Evolutionary conservation across 2,113 vertebrate species (phyloP), one percentile per base, ranked within the genome.

Genomic region (Phylloscopus whistleri): DNA sequence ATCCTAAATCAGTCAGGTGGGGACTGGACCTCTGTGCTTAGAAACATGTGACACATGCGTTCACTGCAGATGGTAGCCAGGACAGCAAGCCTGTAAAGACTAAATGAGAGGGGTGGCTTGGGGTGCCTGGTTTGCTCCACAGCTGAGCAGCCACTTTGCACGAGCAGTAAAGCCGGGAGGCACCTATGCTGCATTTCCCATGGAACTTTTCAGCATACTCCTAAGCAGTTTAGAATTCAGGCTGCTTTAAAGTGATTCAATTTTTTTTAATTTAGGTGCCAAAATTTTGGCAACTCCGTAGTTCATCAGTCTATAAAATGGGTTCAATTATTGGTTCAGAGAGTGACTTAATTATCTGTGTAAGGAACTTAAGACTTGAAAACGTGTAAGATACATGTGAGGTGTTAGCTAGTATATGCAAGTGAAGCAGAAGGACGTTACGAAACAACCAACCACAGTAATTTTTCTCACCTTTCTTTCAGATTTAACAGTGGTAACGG

Each of bases 401-500:
- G 37, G 10, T 79, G 24, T 20, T 77, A 59, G 66, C 27, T 78
- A 39, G 5, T 26, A 22, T 16, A 70, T 28, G 10, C 43, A 69
- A 31, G 17, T 59, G 31, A 70, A 8, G 27, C 17, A 56, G 43
- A 70, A 77, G 51, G 48, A 84, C 35, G 18, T 24, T 67, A 37
- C 0, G 1, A 94, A 87, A 35, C 37, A 80, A 53, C 11, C 0
- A 2, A 48, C 53, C 43, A 21, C 13, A 67, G 19, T 67, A 56
- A 76, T 84, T 91, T 92, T 77, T 28, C 97, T 94, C 58, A 98
- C 98, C 97, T 97, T 98, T 74, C 44, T 63, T 91, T 95, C 95
- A 8, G 97, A 97, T 91, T 95, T 97, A 59, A 98, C 96, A 18
- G 97, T 96, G 75, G 83, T 85, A 64, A 98, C 2, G 0, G 97